These are phyloP conservation scores for Oreocharis arfaki DNA, from an alignment of 2,113 vertebrate genomes.

Conservation along the genomic window DNA sequence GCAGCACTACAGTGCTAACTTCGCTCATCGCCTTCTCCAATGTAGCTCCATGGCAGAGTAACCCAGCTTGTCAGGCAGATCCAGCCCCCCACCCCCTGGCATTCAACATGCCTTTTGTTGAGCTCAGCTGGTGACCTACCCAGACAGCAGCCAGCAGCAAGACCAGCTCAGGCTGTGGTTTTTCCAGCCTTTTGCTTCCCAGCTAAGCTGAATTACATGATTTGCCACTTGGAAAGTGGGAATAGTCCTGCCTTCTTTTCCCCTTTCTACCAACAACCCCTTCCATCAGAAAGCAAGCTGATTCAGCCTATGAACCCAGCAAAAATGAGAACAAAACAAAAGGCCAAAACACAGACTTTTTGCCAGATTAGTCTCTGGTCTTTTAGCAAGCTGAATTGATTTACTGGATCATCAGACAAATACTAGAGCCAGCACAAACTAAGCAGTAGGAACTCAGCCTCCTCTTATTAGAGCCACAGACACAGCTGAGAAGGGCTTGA, in stretches of 20 bases:
- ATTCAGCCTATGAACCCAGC: not conserved
- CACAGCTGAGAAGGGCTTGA: not conserved
- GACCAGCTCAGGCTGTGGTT: not conserved
- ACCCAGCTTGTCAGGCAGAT: not conserved
- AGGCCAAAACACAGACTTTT: not conserved
- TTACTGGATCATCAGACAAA: conserved; percentile 23
- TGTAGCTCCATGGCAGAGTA: fast-evolving
- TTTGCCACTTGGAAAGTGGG: not conserved
- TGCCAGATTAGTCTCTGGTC: not conserved
- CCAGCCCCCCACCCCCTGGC: not conserved
- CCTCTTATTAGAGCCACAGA: not conserved
- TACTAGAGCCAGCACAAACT: not conserved
- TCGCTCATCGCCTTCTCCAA: not conserved
- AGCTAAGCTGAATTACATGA: not conserved
- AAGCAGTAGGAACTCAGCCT: not conserved
- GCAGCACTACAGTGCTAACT: not conserved
- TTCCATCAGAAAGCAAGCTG: not conserved
- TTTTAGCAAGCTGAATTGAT: not conserved
- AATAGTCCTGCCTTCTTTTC: not conserved
- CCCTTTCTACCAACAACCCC: not conserved
- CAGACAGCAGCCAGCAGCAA: not conserved
- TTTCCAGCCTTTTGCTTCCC: not conserved
- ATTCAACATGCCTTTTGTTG: not conserved
- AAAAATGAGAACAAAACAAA: not conserved
- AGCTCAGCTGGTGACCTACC: not conserved